Base-by-base conservation (phyloP, 2,113 vertebrate species). In the Labeo rohita region DNA sequence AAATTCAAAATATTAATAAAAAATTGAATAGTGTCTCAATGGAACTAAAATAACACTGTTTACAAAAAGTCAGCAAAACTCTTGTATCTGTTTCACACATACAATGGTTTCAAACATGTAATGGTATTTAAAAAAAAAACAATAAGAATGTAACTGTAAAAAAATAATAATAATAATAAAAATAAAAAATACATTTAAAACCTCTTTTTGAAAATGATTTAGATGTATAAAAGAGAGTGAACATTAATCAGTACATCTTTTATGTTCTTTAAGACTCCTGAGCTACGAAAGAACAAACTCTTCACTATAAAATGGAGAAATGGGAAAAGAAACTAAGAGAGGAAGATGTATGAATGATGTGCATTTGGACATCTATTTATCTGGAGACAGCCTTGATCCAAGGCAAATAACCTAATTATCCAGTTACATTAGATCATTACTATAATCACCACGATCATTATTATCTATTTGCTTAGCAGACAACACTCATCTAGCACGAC, bases 341-440 rank as follows among this genome's bases (percentile, higher is more conserved):
- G 8, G 18, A 18, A 84, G 47, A 68, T 68, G 36, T 10, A 56
- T 6, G 21, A 54, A 34, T 21, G 61, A 21, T 88, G 28, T 21
- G 28, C 52, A 59, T 59, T 56, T 45, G 39, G 59, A 65, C 70
- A 59, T 87, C 88, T 89, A 87, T 94, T 90, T 83, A 91, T 92
- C 93, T 90, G 87, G 86, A 91, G 83, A 85, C 88, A 65, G 88
- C 89, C 92, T 89, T 91, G 90, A 93, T 93, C 91, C 88, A 90
- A 92, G 90, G 90, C 90, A 94, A 93, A 94, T 94, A 92, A 92
- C 91, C 92, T 93, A 91, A 94, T 93, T 94, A 94, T 91, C 89
- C 84, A 88, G 87, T 92, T 91, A 84, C 91, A 91, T 92, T 91
- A 90, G 91, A 93, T 93, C 93, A 92, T 94, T 94, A 93, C 73